Conservation (phyloP, 2,797 vertebrate genomes). For the Mallotus villosus region DNA sequence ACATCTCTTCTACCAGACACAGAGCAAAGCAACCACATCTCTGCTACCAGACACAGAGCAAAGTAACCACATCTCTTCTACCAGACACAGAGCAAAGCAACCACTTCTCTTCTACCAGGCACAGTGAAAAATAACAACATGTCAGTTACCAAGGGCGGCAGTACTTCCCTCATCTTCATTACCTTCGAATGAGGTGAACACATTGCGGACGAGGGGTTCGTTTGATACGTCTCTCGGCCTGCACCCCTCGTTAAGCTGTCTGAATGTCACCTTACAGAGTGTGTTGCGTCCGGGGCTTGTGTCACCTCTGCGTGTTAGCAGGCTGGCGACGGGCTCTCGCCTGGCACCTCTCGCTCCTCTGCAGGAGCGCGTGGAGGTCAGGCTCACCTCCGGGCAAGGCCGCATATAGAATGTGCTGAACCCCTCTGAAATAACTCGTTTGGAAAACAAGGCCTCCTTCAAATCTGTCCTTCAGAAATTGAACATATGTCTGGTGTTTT, state of each 20-base stretch:
- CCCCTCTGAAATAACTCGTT: conserved; percentile 29
- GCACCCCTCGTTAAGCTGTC: background rate
- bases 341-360: conserved; percentile 20
- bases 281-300: background rate
- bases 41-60: too few relatives aligned
- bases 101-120: too few relatives aligned
- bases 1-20: too few relatives aligned
- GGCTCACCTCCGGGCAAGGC: conserved; percentile 42
- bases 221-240: background rate
- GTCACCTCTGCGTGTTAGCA: background rate
- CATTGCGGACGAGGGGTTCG: background rate
- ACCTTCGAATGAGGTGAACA: too few relatives aligned
- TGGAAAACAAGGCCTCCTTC: conserved; percentile 22
- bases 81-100: too few relatives aligned
- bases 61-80: too few relatives aligned
- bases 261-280: background rate
- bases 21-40: too few relatives aligned
- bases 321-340: conserved; percentile 7
- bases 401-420: conserved; percentile 35
- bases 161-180: too few relatives aligned
- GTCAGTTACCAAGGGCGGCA: too few relatives aligned
- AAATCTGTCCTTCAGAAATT: conserved; percentile 56
- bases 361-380: conserved; percentile 44
- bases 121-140: too few relatives aligned
- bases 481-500: conserved; percentile 54